phyloP scores from a whole-genome alignment of 2,797 vertebrate genomes.

The Morelia viridis region DNA sequence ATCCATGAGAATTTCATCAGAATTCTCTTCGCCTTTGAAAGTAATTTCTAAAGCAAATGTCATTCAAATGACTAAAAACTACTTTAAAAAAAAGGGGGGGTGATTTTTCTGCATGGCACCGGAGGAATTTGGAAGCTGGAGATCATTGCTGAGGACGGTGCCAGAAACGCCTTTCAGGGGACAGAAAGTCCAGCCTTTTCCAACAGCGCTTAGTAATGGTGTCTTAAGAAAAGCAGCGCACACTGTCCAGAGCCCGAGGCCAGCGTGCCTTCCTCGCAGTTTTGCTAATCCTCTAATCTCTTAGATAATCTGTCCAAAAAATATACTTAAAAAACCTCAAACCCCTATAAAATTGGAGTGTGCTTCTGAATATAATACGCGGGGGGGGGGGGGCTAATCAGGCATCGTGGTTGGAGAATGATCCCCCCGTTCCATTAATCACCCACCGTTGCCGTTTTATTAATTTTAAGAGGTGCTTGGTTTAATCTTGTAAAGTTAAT shows the following conservation, averaged over 20 bases:
- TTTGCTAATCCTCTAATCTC: constrained; percentile 50
- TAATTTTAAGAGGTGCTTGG: background rate
- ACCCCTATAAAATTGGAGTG: background rate
- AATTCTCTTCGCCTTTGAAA: background rate
- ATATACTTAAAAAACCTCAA: background rate
- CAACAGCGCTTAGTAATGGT: background rate
- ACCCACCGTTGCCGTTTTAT: accelerated
- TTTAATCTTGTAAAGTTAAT: constrained; percentile 16
- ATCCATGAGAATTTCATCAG: background rate
- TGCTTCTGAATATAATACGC: constrained; percentile 9
- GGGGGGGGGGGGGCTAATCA: background rate
- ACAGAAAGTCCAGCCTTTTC: background rate
- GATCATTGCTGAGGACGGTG: background rate
- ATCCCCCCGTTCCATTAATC: background rate
- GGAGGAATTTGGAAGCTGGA: background rate
- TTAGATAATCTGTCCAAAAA: background rate
- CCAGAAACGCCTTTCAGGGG: background rate
- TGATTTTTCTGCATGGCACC: background rate
- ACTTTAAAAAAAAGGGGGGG: background rate
- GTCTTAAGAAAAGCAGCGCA: background rate
- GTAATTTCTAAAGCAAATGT: background rate
- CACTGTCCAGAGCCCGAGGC: background rate
- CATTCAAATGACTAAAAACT: background rate
- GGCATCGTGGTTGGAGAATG: accelerated
- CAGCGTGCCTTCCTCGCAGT: background rate